Evolutionary conservation across 2,113 vertebrate genomes (phyloP).

Genomic region (Planiliza haematocheilus): DNA sequence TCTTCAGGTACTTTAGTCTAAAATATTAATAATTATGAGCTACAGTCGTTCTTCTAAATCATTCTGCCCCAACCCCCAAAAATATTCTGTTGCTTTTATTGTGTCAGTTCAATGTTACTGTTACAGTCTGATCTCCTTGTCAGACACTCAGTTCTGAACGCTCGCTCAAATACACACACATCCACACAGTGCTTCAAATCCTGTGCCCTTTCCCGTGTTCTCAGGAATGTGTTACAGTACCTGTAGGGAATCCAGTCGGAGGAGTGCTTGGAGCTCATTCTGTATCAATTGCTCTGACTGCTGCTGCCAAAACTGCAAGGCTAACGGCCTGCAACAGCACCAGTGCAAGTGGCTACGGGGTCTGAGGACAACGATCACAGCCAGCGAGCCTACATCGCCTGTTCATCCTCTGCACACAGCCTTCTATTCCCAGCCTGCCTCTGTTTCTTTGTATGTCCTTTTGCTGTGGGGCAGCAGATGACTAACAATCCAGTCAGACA

Average conservation of each 20-base stretch:
- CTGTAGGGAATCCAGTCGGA: conserved; percentile 99
- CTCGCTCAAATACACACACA: conserved; percentile 35
- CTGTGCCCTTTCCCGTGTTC: conserved; percentile 34
- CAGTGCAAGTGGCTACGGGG: conserved; percentile 64
- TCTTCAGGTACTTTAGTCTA: background rate
- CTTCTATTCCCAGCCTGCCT: conserved; percentile 57
- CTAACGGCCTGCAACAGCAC: conserved; percentile 75
- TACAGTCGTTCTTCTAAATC: background rate
- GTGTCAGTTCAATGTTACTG: background rate
- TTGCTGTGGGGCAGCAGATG: conserved; percentile 43
- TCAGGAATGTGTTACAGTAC: conserved; percentile 77
- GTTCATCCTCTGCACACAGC: conserved; percentile 80
- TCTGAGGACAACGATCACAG: conserved; percentile 76
- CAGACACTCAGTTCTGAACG: conserved; percentile 41
- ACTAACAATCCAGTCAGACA: conserved; percentile 62
- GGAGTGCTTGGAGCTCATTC: conserved; percentile 95
- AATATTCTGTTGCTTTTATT: conserved; percentile 12
- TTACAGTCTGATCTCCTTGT: conserved; percentile 34
- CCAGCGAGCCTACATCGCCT: conserved; percentile 74
- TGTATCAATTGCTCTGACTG: conserved; percentile 76
- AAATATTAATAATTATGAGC: background rate
- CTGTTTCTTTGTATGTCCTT: conserved; percentile 46
- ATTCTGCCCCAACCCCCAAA: background rate
- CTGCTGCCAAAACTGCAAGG: conserved; percentile 63
- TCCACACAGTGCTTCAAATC: conserved; percentile 27